A percentile compares a stretch with the other conserved stretches of the same genome.
Conservation (phyloP, 2,113 vertebrate species). For the Taurulus bubalis region DNA sequence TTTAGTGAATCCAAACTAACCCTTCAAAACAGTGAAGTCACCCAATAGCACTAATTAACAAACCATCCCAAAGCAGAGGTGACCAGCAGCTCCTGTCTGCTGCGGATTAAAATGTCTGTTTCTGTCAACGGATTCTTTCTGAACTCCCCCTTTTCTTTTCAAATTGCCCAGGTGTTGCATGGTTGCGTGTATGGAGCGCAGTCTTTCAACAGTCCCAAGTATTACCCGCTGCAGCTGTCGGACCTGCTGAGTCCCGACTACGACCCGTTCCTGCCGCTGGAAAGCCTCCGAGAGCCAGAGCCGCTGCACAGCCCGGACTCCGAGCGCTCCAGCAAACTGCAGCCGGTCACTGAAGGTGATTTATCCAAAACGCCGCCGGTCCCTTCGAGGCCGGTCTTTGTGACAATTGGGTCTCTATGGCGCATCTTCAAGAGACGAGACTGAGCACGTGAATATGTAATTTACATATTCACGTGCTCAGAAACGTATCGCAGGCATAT, state of each 20-base stretch:
- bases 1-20: too few species aligned
- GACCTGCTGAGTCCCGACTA: conserved; percentile 94
- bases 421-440: neutral
- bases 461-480: neutral
- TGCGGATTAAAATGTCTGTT: neutral
- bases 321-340: conserved; percentile 95
- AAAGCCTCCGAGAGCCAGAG: conserved; percentile 95
- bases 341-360: conserved; percentile 96
- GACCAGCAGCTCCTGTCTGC: too few species aligned
- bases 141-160: neutral
- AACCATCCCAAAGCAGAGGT: neutral
- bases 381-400: neutral
- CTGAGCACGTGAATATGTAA: neutral
- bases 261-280: conserved; percentile 95
- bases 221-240: conserved; percentile 95
- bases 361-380: neutral
- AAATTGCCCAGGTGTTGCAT: conserved; percentile 89
- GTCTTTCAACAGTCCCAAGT: conserved; percentile 92
- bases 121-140: neutral
- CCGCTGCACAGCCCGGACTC: conserved; percentile 99
- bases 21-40: too few species aligned
- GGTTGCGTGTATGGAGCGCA: conserved; percentile 98
- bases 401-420: neutral
- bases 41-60: too few species aligned
- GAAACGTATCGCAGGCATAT: neutral